Base-by-base conservation (phyloP, 2,888 invertebrate species). In the Cheilosia grossa region DNA sequence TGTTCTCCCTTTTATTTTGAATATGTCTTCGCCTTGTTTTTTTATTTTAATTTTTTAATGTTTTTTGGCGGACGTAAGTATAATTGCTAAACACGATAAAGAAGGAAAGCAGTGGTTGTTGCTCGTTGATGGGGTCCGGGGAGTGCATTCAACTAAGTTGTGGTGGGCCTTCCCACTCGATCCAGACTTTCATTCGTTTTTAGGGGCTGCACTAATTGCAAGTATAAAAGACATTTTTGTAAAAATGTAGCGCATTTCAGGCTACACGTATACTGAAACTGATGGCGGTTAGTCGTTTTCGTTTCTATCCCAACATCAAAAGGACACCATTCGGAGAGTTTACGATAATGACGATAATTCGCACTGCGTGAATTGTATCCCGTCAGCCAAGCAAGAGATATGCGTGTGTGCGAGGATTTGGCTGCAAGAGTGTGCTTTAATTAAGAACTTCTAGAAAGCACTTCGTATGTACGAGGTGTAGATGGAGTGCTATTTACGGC, bases 191-290 rank as follows among this genome's bases (percentile, higher is more conserved):
- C 79, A 37, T 37, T 44, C n/a, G n/a, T 13, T 10, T 21, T 49
- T 10, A 49, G 21, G 19, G 77, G 66, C 77, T 77, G 64, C 78
- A 82, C 82, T 82, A 82, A 82, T 82, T 82, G 82, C 66, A 82
- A 73, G 78, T 78, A n/a, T 82, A 73, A 58, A 82, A 49, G 66
- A 82, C 59, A 53, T 77, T 59, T 82, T 74, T 77, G 21, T 49
- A 61, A 77, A 82, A 77, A 82, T 72, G 58, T 72, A 54, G 49
- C 66, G 37, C 59, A 56, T 54, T 44, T 30, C 53, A 42, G 13
- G 30, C 10, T 33, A 6, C 44, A 15, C 17, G 19, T 63, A 24
- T 24, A 24, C 3, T 24, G 21, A 24, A 3, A 10, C 19, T 54
- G 49, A n/a, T 66, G 56, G 33, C 40, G 61, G 54, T 49, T 37